A percentile compares a stretch with the other conserved stretches of the same genome.
These are phyloP conservation scores for Ecdyonurus torrentis DNA, from an alignment of 2,888 invertebrate genomes.

Conservation along the genomic window DNA sequence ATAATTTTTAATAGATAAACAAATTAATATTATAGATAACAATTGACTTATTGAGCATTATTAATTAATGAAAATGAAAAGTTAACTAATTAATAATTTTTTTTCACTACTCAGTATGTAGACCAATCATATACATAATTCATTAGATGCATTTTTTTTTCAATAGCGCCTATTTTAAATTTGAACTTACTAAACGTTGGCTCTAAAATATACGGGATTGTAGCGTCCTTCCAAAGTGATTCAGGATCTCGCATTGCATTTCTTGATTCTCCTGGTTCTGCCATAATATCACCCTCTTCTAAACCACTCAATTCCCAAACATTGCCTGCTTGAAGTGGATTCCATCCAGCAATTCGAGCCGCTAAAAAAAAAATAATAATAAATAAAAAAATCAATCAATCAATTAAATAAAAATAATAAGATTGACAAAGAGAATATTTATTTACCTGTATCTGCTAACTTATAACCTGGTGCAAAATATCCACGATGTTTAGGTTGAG, in stretches of 20 bases:
- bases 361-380: not conserved
- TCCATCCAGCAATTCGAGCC: conserved; percentile 26
- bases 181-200: conserved; percentile 32
- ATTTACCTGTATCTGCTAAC: not conserved
- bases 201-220: conserved; percentile 35
- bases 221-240: conserved; percentile 34
- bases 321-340: conserved; percentile 28
- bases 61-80: too few relatives aligned
- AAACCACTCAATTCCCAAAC: conserved; percentile 38
- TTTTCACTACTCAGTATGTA: too few relatives aligned
- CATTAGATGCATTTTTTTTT: too few relatives aligned
- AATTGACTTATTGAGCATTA: too few relatives aligned
- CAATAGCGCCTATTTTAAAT: too few relatives aligned
- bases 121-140: too few relatives aligned
- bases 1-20: too few relatives aligned
- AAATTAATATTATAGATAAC: too few relatives aligned
- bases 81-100: too few relatives aligned
- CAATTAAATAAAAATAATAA: not conserved
- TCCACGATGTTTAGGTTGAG: not conserved
- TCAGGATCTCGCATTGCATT: conserved; percentile 30
- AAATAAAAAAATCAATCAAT: not conserved
- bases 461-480: not conserved
- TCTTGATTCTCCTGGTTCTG: conserved; percentile 18
- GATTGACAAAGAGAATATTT: not conserved
- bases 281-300: conserved; percentile 44